Evolutionary conservation across 2,113 vertebrate species (phyloP).

Genomic region (Madoqua kirkii): DNA sequence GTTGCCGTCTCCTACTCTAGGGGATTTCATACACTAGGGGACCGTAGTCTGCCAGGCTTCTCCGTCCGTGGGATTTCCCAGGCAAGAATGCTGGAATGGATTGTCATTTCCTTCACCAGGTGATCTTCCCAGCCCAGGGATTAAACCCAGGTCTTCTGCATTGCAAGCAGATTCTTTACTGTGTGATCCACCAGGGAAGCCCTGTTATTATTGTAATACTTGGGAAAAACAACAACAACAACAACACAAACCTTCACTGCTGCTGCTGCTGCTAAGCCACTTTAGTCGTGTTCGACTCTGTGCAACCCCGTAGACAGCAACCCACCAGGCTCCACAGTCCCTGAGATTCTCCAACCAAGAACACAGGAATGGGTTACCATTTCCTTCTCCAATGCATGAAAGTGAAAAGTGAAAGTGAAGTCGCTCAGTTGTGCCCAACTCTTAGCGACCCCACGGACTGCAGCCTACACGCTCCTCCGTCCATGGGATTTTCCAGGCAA

Average conservation of each 20-base stretch:
- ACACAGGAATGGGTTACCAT: too few species aligned
- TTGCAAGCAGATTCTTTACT: not conserved
- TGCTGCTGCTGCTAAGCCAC: too few species aligned
- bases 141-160: not conserved
- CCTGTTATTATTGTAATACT: not conserved
- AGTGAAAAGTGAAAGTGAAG: too few species aligned
- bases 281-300: too few species aligned
- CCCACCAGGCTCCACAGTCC: fast-evolving
- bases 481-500: too few species aligned
- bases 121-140: not conserved
- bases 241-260: not conserved
- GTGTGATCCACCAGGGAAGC: not conserved
- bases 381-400: too few species aligned
- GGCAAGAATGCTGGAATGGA: not conserved
- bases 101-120: not conserved
- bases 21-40: not conserved
- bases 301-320: too few species aligned
- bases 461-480: fast-evolving
- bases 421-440: too few species aligned
- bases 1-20: not conserved
- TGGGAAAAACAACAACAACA: too few species aligned
- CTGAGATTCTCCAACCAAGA: too few species aligned
- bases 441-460: too few species aligned
- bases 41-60: not conserved
- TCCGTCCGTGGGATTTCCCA: not conserved